These are phyloP conservation scores for Halcyon senegalensis DNA, from an alignment of 2,113 vertebrate species.

Conservation along the genomic window DNA sequence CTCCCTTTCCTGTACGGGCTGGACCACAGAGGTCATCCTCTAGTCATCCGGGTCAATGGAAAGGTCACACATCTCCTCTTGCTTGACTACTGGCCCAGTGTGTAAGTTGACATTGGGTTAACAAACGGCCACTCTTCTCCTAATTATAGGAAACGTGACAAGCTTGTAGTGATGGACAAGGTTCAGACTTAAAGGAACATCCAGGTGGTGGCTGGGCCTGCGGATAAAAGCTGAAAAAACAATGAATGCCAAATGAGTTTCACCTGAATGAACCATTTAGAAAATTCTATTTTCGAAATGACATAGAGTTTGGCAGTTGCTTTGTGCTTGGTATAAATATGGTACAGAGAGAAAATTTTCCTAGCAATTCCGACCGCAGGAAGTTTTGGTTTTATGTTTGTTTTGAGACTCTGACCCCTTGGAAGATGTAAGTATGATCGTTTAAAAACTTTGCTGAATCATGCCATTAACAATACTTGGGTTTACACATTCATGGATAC, in stretches of 20 bases:
- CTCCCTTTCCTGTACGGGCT: constrained; percentile 24
- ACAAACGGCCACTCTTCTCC: constrained; percentile 55
- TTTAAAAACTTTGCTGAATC: background rate
- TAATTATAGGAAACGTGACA: constrained; percentile 28
- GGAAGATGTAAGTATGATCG: background rate
- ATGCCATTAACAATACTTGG: background rate
- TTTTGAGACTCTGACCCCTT: background rate
- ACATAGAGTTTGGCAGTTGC: background rate
- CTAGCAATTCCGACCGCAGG: background rate
- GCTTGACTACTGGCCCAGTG: constrained; percentile 49
- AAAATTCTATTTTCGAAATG: background rate
- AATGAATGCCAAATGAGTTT: background rate
- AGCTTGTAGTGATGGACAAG: background rate
- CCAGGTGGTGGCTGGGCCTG: background rate
- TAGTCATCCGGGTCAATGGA: constrained; percentile 54
- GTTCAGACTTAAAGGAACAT: background rate
- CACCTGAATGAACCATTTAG: background rate
- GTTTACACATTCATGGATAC: background rate
- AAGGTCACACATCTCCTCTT: constrained; percentile 47
- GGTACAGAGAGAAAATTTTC: background rate
- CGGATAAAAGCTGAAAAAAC: background rate
- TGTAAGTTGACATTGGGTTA: constrained; percentile 35
- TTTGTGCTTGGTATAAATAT: background rate
- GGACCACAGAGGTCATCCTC: constrained; percentile 51
- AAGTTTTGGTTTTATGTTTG: background rate